These are phyloP conservation scores for Sycophila texana DNA, from an alignment of 2,888 invertebrate genomes.

Conservation along the genomic window DNA sequence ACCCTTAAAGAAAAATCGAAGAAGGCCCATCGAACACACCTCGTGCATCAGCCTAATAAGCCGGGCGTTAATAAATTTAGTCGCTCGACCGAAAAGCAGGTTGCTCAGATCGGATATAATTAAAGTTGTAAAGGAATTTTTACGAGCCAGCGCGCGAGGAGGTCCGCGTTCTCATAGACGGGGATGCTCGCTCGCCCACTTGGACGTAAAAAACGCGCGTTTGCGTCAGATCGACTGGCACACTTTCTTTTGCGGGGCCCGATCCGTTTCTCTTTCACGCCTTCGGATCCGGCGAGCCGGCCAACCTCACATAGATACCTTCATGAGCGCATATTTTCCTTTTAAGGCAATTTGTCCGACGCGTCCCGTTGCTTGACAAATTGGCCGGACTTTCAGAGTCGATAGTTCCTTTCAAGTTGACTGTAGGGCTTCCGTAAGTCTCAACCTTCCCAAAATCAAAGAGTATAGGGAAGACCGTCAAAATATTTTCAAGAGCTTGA, in stretches of 20 bases:
- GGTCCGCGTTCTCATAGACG: neutral
- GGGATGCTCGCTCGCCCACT: slow-evolving; percentile 13
- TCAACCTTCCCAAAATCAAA: too few relatives aligned
- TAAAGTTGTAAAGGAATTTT: slow-evolving; percentile 40
- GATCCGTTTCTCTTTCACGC: slow-evolving; percentile 64
- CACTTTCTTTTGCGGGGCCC: slow-evolving; percentile 70
- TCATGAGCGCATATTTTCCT: slow-evolving; percentile 28
- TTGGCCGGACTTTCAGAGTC: too few relatives aligned
- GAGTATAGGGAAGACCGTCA: too few relatives aligned
- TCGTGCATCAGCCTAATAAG: neutral
- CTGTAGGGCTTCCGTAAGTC: too few relatives aligned
- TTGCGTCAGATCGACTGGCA: slow-evolving; percentile 67
- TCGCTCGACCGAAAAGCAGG: slow-evolving; percentile 21
- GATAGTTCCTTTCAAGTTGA: too few relatives aligned
- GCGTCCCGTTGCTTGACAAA: too few relatives aligned
- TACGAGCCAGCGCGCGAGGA: slow-evolving; percentile 25
- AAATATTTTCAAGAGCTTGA: too few relatives aligned
- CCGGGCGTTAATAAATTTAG: neutral
- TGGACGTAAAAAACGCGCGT: slow-evolving; percentile 56
- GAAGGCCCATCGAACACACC: neutral
- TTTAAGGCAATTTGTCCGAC: neutral
- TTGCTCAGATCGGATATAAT: slow-evolving; percentile 36
- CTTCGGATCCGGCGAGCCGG: slow-evolving; percentile 50
- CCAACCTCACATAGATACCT: slow-evolving; percentile 39
- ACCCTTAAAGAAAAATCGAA: too few relatives aligned